phyloP scores from a whole-genome alignment of 2,797 vertebrate genomes.

The Babyrousa celebensis region DNA sequence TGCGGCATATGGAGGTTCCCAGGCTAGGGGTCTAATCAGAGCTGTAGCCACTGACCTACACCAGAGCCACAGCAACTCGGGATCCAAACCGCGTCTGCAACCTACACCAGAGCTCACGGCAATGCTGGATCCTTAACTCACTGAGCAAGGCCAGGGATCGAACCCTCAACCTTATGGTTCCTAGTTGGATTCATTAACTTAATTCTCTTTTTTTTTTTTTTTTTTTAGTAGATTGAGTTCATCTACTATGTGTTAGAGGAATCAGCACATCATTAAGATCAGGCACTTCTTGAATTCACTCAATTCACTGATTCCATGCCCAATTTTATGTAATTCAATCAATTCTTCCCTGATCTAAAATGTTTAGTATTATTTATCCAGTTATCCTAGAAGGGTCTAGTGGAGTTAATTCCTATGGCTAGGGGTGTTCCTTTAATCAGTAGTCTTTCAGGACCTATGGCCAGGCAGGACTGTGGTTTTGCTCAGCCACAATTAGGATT shows the following conservation, averaged over 20 bases:
- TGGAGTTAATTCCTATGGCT: slow-evolving; percentile 40
- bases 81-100: no score
- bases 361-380: slow-evolving; percentile 61
- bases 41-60: no score
- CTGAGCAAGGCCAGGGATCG: no score
- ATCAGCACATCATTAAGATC: not conserved
- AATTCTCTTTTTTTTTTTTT: not conserved
- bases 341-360: slow-evolving; percentile 39
- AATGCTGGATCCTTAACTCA: no score
- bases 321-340: slow-evolving; percentile 24
- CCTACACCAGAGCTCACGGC: no score
- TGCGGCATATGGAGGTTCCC: no score
- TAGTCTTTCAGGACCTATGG: slow-evolving; percentile 15
- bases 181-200: no score
- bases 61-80: no score
- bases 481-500: slow-evolving; percentile 13
- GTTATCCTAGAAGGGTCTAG: not conserved
- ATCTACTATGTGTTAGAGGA: slow-evolving; percentile 39
- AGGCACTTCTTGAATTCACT: not conserved
- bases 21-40: no score
- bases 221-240: not conserved
- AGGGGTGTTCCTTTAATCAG: slow-evolving; percentile 27
- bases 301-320: not conserved
- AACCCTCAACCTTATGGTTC: no score
- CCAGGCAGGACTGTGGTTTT: not conserved